These are phyloP conservation scores for Hydrotaea diabolus DNA, from an alignment of 2,888 invertebrate species.

Conservation along the genomic window DNA sequence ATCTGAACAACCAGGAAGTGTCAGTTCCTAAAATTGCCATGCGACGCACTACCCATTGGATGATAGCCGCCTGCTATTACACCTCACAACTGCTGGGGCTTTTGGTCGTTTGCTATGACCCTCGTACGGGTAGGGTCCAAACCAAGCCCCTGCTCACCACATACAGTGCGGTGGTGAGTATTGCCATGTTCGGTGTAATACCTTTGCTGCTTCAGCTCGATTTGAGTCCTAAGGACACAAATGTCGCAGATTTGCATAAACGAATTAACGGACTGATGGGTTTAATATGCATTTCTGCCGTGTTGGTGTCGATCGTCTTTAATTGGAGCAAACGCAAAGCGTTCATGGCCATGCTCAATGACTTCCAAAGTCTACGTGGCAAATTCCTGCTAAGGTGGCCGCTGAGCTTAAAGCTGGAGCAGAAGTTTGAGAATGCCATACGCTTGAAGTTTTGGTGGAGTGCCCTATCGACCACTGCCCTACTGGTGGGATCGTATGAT, in stretches of 20 bases:
- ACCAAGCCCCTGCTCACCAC: neutral
- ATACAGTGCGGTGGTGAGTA: neutral
- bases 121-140: neutral
- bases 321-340: slow-evolving; percentile 49
- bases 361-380: neutral
- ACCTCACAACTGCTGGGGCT: slow-evolving; percentile 8
- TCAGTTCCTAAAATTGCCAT: neutral
- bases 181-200: too few species aligned
- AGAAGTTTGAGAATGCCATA: slow-evolving; percentile 39
- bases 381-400: slow-evolving; percentile 28
- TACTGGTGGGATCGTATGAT: neutral
- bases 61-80: neutral
- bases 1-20: too few species aligned
- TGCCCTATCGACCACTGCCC: neutral
- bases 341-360: slow-evolving; percentile 21
- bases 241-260: slow-evolving; percentile 17
- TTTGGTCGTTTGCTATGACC: neutral
- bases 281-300: slow-evolving; percentile 11
- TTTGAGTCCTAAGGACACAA: neutral
- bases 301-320: neutral
- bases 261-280: slow-evolving; percentile 33
- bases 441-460: slow-evolving; percentile 50
- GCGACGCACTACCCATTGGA: slow-evolving; percentile 13
- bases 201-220: slow-evolving; percentile 10
- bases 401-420: neutral